Conservation (phyloP, 2,113 vertebrate species). For the Malaclemys terrapin region DNA sequence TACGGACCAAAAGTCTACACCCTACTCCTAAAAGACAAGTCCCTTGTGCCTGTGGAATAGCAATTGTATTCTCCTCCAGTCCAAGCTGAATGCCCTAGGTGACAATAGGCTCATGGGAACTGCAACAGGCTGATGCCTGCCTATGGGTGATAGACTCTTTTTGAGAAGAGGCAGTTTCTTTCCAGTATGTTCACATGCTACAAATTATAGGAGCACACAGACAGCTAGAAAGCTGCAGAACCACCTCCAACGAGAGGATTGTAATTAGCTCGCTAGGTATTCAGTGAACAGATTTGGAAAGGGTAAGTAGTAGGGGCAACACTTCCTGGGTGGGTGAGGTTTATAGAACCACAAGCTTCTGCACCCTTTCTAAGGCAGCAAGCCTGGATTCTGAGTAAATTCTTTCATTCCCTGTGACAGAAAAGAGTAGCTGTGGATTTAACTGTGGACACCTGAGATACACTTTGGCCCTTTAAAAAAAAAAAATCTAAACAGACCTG, state of each 20-base stretch:
- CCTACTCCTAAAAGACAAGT: neutral
- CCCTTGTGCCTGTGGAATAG: neutral
- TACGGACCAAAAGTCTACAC: neutral
- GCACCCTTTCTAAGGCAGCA: neutral
- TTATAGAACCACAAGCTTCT: neutral
- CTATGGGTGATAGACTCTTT: rapidly evolving
- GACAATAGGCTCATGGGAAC: neutral
- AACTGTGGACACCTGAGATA: neutral
- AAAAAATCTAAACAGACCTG: neutral
- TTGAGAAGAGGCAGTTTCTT: neutral
- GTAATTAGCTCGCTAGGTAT: neutral
- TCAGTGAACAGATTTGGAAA: neutral
- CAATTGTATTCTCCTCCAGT: neutral
- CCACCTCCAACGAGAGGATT: neutral
- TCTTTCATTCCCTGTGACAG: neutral
- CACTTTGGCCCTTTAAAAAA: neutral
- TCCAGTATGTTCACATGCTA: neutral
- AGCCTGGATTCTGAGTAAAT: neutral
- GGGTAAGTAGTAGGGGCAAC: neutral
- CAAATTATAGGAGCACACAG: neutral
- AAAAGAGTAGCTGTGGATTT: neutral
- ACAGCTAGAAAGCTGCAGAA: neutral
- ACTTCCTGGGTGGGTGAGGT: neutral
- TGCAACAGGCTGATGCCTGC: neutral
- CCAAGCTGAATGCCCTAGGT: neutral